Evolutionary conservation across 2,113 vertebrate genomes (phyloP), one percentile per base, ranked within the genome.

Genomic region (Gnathonemus echidnorhynchus): DNA sequence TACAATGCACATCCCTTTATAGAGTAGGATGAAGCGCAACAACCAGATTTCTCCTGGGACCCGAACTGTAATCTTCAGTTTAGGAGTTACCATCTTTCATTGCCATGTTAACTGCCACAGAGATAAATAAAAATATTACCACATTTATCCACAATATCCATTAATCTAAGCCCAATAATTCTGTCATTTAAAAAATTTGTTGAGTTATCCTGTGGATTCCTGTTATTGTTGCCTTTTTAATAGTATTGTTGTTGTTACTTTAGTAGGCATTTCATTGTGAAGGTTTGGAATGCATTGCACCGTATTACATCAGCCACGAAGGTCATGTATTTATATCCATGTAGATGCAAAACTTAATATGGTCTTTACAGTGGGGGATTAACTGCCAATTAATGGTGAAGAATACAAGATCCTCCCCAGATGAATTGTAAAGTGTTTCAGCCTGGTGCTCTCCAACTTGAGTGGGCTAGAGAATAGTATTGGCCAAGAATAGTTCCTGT

Each of bases 361-460:
- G 74, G 74, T 80, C 21, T 62, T n/a, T n/a, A 62, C 24, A 70
- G 62, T 70, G n/a, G 3, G 62, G 62, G 8, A 70, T 70, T 31
- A 70, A 70, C n/a, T 70, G 9, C 62, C 62, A 70, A 70, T 80
- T 80, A 80, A 80, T 39, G 35, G 74, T 85, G 83, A 85, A 85
- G 19, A 85, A 46, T 85, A 85, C 8, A 85, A 85, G 9, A 48
- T 85, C 45, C 31, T 83, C 39, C 77, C 42, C 77, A 45, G 31
- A 39, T 45, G 39, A 45, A 83, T 45, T 83, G 42, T 45, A 83
- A 42, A 42, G 2, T 83, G 15, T 5, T 24, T 85, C 45, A 24
- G 42, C 35, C 77, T 45, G 19, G 3, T 45, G 83, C 42, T 85
- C 45, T 21, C 83, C 39, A n/a, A 3, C 83, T 48, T 11, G 8